Percentiles rank a stretch among this genome's conserved stretches.
These are phyloP conservation scores for Nipponacmea schrenckii DNA, from an alignment of 2,888 invertebrate species.

Conservation along the genomic window DNA sequence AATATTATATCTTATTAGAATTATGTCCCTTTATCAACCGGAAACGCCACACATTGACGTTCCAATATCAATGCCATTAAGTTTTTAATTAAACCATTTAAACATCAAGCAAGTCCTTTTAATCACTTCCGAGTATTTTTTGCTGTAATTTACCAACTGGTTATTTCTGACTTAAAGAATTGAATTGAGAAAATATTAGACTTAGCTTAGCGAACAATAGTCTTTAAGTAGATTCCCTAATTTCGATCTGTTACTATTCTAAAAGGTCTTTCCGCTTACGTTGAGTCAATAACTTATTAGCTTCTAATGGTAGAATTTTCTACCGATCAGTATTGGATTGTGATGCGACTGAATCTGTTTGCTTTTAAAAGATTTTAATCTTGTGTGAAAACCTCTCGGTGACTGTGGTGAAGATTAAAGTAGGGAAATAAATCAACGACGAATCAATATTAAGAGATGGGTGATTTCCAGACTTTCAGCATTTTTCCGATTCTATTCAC, in stretches of 20 bases:
- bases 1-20: not conserved
- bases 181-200: not conserved
- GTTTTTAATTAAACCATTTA: constrained; percentile 6
- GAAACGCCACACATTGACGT: not conserved
- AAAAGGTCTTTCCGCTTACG: constrained; percentile 5
- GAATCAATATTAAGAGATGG: not conserved
- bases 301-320: not conserved
- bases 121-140: constrained; percentile 7
- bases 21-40: not conserved
- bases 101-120: not conserved
- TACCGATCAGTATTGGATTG: constrained; percentile 2
- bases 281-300: constrained; percentile 8
- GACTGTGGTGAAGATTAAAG: not conserved
- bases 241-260: constrained; percentile 1
- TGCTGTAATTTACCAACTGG: constrained; percentile 2
- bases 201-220: not conserved
- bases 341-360: constrained; percentile 6
- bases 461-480: constrained; percentile 6
- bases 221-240: constrained; percentile 6
- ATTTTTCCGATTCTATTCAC: constrained; percentile 7
- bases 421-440: not conserved
- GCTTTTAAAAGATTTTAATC: constrained; percentile 9
- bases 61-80: not conserved
- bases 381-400: not conserved
- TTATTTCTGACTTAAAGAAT: not conserved